Evolutionary conservation across 2,888 invertebrate genomes (phyloP), one percentile per base, ranked within the genome.

Genomic region (Polymixis flavicincta): DNA sequence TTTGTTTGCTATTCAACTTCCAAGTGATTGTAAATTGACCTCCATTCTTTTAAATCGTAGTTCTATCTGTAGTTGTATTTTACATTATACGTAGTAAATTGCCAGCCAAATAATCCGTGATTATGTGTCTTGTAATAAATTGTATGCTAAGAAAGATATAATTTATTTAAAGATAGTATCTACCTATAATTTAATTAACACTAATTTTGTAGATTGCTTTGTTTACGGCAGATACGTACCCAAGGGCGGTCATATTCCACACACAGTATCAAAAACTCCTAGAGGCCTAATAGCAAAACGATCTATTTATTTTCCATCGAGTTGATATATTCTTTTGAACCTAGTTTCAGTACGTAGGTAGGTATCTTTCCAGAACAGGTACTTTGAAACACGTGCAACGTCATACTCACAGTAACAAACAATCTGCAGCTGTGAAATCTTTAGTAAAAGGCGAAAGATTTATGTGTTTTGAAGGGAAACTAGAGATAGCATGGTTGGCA

Each of bases 391-490:
- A 37, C 37, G 37, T 37, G 37, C 6, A 37, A 37, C 37, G 37
- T 37, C 37, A 37, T 37, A 37, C 37, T 37, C 37, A 37, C 37
- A 37, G 37, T 37, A 37, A 37, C 37, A 37, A 37, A 37, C 37
- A 37, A 37, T 5, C 37, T 37, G 37, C 37, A 37, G 5, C 37
- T 37, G 37, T 37, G 37, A 37, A 97, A 97, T 97, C 97, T 97
- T 97, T 97, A 97, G 97, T 97, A 97, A 97, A 97, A 97, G 97
- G 97, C 97, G 97, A 97, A 97, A 97, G 97, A 97, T 97, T 97
- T 97, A 96, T 97, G 92, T 97, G 97, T 96, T 93, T 94, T 97
- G 97, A 97, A 97, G 97, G 96, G 97, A 97, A 97, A 79, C 37
- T 5, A 37, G 37, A 37, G 37, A 37, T 37, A 37, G 6, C 3